Conservation (phyloP, 2,888 invertebrate species). For the Stenoptilia bipunctidactyla region DNA sequence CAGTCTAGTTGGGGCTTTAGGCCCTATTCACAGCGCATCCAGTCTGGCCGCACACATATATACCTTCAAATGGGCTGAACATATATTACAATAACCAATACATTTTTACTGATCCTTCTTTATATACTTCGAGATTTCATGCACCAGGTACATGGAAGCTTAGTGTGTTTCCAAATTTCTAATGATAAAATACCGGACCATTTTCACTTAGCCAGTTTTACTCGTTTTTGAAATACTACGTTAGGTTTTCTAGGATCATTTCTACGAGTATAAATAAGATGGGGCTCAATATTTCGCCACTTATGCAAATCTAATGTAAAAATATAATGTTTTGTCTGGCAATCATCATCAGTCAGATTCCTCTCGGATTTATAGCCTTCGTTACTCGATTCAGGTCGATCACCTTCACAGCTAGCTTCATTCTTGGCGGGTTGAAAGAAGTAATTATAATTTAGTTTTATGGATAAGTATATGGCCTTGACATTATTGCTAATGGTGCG, state of each 20-base stretch:
- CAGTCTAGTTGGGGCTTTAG: no score
- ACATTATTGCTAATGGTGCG: no score
- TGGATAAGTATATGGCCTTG: conserved; percentile 3
- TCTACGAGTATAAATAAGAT: conserved; percentile 3
- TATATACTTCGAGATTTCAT: no score
- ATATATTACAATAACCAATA: conserved; percentile 5
- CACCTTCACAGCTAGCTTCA: conserved; percentile 3
- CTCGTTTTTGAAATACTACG: conserved; percentile 3
- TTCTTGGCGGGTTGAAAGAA: conserved; percentile 2
- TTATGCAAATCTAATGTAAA: conserved; percentile 3
- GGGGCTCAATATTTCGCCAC: conserved; percentile 2
- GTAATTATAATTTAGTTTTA: conserved; percentile 3
- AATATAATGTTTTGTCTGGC: background rate
- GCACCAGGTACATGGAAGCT: no score
- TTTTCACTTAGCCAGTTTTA: conserved; percentile 3
- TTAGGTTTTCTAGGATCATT: conserved; percentile 4
- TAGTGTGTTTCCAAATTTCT: conserved; percentile 3
- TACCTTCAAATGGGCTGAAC: conserved; percentile 2
- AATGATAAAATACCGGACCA: conserved; percentile 3
- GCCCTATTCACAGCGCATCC: no score
- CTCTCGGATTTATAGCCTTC: background rate
- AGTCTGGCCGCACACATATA: no score
- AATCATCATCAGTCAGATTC: conserved; percentile 1
- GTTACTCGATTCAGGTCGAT: conserved; percentile 3
- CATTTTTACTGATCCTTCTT: conserved; percentile 1